Percentiles rank a stretch among this genome's conserved stretches.
phyloP scores from a whole-genome alignment of 2,888 invertebrate species.

The Cordylochernes scorpioides region DNA sequence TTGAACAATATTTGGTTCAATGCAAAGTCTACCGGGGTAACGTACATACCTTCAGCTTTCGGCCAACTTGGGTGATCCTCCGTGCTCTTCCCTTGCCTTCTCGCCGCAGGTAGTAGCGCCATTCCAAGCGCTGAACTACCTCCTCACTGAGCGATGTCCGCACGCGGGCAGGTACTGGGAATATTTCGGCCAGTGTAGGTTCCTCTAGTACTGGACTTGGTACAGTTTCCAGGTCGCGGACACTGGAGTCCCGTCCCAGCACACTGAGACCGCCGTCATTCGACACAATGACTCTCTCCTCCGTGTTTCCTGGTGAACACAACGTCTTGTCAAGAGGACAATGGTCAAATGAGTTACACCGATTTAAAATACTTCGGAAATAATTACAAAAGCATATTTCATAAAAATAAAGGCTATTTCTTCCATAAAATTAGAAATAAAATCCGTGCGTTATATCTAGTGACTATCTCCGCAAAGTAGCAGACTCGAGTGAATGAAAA shows the following conservation, averaged over 20 bases:
- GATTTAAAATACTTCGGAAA: not conserved
- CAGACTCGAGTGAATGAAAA: not conserved
- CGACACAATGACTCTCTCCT: slow-evolving; percentile 10
- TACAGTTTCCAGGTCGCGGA: slow-evolving; percentile 12
- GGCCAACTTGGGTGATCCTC: slow-evolving; percentile 7
- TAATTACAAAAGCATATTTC: not conserved
- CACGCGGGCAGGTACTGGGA: slow-evolving; percentile 11
- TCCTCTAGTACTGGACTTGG: slow-evolving; percentile 12
- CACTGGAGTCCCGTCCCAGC: slow-evolving; percentile 11
- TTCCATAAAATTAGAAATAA: too few relatives aligned
- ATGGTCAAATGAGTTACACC: not conserved
- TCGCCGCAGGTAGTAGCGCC: slow-evolving; percentile 22
- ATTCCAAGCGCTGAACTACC: slow-evolving; percentile 21
- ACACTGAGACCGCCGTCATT: slow-evolving; percentile 7
- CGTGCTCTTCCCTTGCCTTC: slow-evolving; percentile 13
- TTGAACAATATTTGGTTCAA: too few relatives aligned
- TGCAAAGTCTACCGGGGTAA: too few relatives aligned
- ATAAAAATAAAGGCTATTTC: not conserved
- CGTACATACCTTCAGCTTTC: slow-evolving; percentile 10
- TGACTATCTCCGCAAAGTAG: too few relatives aligned
- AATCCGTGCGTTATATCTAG: too few relatives aligned
- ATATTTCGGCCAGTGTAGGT: slow-evolving; percentile 12
- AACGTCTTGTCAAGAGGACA: not conserved
- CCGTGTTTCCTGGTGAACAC: slow-evolving; percentile 4
- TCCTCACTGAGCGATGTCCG: slow-evolving; percentile 13